phyloP scores from a whole-genome alignment of 1,140 invertebrate genomes.

The Drosophila albomicans region DNA sequence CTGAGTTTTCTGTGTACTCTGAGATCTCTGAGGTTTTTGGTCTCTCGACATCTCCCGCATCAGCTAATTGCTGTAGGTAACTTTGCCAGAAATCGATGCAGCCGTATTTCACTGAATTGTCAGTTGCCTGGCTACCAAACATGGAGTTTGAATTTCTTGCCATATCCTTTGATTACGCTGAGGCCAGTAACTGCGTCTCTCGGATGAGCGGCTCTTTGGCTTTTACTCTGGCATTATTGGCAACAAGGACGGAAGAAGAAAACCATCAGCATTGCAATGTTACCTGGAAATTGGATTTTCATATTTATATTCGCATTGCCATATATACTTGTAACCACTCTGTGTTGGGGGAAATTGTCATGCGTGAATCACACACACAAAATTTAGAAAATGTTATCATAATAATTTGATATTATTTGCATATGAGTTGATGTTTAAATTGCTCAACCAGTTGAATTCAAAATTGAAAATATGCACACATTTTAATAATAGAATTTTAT shows the following conservation, averaged over 20 bases:
- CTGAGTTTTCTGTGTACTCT: not conserved
- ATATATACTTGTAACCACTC: slow-evolving; percentile 3
- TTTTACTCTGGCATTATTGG: not conserved
- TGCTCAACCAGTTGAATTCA: not conserved
- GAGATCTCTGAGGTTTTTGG: not conserved
- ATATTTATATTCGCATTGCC: slow-evolving; percentile 37
- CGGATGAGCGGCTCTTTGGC: slow-evolving; percentile 2
- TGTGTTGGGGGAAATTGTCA: not conserved
- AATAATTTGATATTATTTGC: slow-evolving; percentile 6
- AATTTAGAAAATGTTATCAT: not conserved
- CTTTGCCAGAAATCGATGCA: slow-evolving; percentile 8
- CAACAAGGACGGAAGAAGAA: not conserved
- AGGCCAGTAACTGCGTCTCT: not conserved
- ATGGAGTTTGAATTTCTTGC: not conserved
- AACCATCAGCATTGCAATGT: slow-evolving; percentile 16
- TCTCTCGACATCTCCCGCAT: not conserved
- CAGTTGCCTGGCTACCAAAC: slow-evolving; percentile 1
- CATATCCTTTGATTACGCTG: slow-evolving; percentile 7
- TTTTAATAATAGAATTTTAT: not conserved
- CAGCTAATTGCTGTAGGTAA: slow-evolving; percentile 3
- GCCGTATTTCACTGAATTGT: not conserved
- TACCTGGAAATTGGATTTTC: slow-evolving; percentile 65
- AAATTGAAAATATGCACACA: not conserved
- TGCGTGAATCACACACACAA: slow-evolving; percentile 6
- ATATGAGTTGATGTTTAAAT: slow-evolving; percentile 3